Evolutionary conservation across 2,888 invertebrate genomes (phyloP), one percentile per base, ranked within the genome.

Genomic region (Drosophila rubida): DNA sequence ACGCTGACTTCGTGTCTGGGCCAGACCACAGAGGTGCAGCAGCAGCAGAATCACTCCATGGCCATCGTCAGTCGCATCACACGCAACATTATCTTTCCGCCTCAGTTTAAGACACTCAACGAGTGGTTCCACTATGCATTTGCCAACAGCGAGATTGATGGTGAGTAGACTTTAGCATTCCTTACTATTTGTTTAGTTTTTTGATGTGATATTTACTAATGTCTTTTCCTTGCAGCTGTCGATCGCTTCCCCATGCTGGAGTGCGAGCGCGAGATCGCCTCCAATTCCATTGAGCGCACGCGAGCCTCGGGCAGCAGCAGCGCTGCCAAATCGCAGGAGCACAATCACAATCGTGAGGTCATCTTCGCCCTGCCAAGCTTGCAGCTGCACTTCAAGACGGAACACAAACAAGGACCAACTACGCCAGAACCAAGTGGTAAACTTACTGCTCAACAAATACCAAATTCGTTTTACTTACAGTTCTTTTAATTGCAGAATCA

Each of bases 51-150:
- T 92, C 95, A 96, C 90, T 97, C 97, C 55, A 97, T 97, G 97
- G 98, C 97, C 19, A 98, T 97, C 8, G 97, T 99, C 57, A 97
- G 97, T 90, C 95, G 97, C 90, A 95, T 98, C 88, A 96, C 97
- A 53, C 94, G 98, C 50, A 97, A 96, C 78, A 95, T 98, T 69
- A 95, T 98, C 68, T 98, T 98, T 93, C 98, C 98, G 71, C 98
- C 98, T 27, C 98, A 98, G 92, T 98, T 98, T 92, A 96, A 97
- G 92, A 96, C 96, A 35, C 94, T 98, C 39, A 95, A 96, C 87
- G 98, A 99, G 92, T 99, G 99, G 98, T 98, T 99, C 93, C 96
- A 96, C 86, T 99, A 99, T 92, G 97, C 98, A 0, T 98, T 99
- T 93, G 96, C 97, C 16, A 97, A 96, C 82, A 96, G 97, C 91